Base-by-base conservation (phyloP, 2,888 invertebrate species). In the Euproctis similis region DNA sequence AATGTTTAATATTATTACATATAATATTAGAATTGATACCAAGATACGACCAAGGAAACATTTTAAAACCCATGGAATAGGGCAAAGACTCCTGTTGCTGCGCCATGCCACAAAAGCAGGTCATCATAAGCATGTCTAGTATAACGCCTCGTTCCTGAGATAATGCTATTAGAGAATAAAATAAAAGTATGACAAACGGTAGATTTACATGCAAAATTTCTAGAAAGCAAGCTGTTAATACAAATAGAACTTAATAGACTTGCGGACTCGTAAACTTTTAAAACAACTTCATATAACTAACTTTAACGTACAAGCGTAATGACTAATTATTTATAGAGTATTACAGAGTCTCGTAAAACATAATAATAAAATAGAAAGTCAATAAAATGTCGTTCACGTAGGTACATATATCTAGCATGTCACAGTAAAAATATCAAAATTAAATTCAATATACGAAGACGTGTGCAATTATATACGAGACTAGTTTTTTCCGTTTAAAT, bases 401-500 rank as follows among this genome's bases (percentile, higher is more conserved):
- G 23, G 13, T 13, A 24, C 23, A n/a, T 12, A 30, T n/a, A n/a
- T n/a, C 10, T 22, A 24, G 26, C 4, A n/a, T n/a, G 19, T 19
- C n/a, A 7, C 8, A 18, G 28, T 22, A 24, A 35, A 19, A 42
- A 38, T 37, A 39, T 24, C 28, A 42, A 48, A 52, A 25, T 30
- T 14, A 14, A 34, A 31, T 45, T 30, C 30, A 41, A 42, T 52
- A 40, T 36, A 42, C 26, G 32, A 28, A 36, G 35, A 31, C 17
- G 24, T 29, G 28, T 12, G 32, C 39, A 31, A 35, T 39, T 30
- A 39, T 45, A n/a, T 42, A 39, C 29, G 23, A 29, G 14, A 23
- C 39, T 24, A 42, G 34, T 42, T 39, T 14, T 39, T 42, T 37
- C 28, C 32, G 7, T 42, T 39, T 27, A 36, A 39, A 27, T 45